phyloP scores from a whole-genome alignment of 2,888 invertebrate species.

The Drosophila austrosaltans region DNA sequence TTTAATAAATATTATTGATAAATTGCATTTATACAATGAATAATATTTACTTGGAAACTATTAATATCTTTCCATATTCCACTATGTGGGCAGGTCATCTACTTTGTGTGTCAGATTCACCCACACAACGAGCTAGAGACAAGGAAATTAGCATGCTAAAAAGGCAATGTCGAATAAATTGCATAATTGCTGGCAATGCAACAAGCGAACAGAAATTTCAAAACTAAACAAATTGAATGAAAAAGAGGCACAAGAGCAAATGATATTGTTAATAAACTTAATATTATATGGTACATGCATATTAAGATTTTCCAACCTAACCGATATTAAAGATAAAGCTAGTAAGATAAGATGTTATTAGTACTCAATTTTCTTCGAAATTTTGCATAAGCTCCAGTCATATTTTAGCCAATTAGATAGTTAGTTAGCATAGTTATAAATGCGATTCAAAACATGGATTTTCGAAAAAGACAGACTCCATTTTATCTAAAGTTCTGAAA shows the following conservation, averaged over 20 bases:
- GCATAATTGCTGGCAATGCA: conserved; percentile 45
- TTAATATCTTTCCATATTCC: neutral
- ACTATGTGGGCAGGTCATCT: conserved; percentile 33
- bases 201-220: conserved; percentile 29
- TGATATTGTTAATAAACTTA: neutral
- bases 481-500: too few relatives aligned
- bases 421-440: too few relatives aligned
- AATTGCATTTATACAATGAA: conserved; percentile 34
- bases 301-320: too few relatives aligned
- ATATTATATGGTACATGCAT: too few relatives aligned
- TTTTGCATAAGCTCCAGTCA: too few relatives aligned
- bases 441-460: too few relatives aligned
- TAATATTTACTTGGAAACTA: conserved; percentile 18
- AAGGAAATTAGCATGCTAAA: conserved; percentile 52
- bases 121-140: conserved; percentile 25
- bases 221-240: neutral
- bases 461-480: too few relatives aligned
- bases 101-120: conserved; percentile 36
- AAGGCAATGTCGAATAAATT: conserved; percentile 61
- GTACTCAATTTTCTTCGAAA: too few relatives aligned
- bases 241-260: neutral
- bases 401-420: too few relatives aligned
- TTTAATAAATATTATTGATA: conserved; percentile 32
- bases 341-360: too few relatives aligned
- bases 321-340: too few relatives aligned